Evolutionary conservation across 1,140 invertebrate species (phyloP).

Genomic region (Holcopasites calliopsidis): DNA sequence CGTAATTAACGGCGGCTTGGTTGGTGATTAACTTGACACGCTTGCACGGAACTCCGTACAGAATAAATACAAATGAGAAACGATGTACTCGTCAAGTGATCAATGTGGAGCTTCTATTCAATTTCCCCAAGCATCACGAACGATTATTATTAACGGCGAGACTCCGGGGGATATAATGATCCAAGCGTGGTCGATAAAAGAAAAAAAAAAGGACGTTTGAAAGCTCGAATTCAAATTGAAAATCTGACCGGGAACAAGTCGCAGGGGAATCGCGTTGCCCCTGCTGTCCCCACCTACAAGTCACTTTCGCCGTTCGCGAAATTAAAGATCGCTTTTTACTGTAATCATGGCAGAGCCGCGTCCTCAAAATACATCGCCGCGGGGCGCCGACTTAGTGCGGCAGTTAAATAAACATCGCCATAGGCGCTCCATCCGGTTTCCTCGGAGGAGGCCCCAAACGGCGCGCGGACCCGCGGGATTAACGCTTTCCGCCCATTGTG

Average conservation of each 20-base stretch:
- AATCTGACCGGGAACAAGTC: neutral
- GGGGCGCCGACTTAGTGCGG: slow-evolving; percentile 68
- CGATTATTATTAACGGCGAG: neutral
- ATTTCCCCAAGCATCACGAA: neutral
- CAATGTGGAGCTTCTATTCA: neutral
- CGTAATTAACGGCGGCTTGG: no score
- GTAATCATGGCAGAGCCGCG: slow-evolving; percentile 71
- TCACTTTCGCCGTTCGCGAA: slow-evolving; percentile 54
- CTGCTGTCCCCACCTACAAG: slow-evolving; percentile 27
- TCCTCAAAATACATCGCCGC: slow-evolving; percentile 67
- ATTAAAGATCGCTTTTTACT: slow-evolving; percentile 71
- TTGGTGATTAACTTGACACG: no score
- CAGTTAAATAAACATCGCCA: slow-evolving; percentile 73
- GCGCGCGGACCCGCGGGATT: slow-evolving; percentile 40
- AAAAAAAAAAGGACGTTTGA: neutral
- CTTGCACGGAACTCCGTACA: no score
- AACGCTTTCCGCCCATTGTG: slow-evolving; percentile 62
- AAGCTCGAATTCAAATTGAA: slow-evolving; percentile 4
- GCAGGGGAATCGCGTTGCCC: slow-evolving; percentile 3
- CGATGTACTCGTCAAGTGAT: neutral
- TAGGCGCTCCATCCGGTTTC: slow-evolving; percentile 62
- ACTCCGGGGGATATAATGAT: neutral
- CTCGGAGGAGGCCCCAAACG: slow-evolving; percentile 57
- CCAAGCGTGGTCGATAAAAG: neutral
- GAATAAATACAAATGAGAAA: no score